Evolutionary conservation across 2,888 invertebrate genomes (phyloP).

Genomic region (Siphonodentalium dalli): DNA sequence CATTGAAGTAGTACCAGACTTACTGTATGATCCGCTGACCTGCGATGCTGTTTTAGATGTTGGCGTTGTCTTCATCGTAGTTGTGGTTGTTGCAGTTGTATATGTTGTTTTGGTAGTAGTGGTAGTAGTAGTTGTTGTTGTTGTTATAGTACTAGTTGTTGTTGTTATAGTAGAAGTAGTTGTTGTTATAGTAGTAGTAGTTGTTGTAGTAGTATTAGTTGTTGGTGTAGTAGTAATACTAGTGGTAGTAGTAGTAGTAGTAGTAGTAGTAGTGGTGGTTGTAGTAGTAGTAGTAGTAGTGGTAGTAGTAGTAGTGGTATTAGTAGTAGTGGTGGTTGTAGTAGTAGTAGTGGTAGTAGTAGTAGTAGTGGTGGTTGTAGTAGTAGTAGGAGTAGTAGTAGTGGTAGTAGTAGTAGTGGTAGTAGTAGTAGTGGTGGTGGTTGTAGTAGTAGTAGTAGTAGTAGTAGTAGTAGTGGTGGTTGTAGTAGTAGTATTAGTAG

Average conservation of each 20-base stretch:
- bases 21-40: no score
- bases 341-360: background rate
- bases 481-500: no score
- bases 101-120: no score
- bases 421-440: no score
- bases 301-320: background rate
- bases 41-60: no score
- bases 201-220: background rate
- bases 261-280: background rate
- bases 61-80: no score
- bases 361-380: background rate
- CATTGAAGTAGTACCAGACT: no score
- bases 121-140: no score
- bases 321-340: background rate
- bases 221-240: background rate
- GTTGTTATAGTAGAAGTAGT: background rate
- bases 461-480: no score
- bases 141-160: background rate
- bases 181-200: background rate
- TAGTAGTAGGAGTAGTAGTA: background rate
- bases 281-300: slow-evolving; percentile 3
- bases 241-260: slow-evolving; percentile 3
- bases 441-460: no score
- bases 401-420: no score
- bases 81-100: no score